Percentiles rank a stretch among this genome's conserved stretches.
Evolutionary conservation across 2,888 invertebrate species (phyloP).

Genomic region (Tanytarsus gracilentus): DNA sequence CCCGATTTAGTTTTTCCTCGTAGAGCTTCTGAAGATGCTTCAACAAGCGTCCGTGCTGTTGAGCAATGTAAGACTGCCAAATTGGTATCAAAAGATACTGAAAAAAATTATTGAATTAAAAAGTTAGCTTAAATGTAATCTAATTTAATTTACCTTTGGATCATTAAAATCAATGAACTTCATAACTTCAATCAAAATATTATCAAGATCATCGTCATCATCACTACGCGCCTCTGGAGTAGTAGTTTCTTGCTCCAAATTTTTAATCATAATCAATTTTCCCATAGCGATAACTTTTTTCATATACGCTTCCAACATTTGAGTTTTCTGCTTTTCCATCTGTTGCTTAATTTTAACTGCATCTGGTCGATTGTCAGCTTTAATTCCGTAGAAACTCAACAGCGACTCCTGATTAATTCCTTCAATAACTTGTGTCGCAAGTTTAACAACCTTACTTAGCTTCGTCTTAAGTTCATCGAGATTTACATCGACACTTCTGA

Average conservation of each 20-base stretch:
- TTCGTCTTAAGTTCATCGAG: constrained; percentile 43
- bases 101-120: constrained; percentile 27
- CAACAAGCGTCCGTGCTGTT: constrained; percentile 72
- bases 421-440: constrained; percentile 58
- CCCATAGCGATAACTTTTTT: constrained; percentile 66
- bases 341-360: constrained; percentile 75
- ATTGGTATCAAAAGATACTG: constrained; percentile 59
- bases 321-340: constrained; percentile 78
- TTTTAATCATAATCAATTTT: constrained; percentile 47
- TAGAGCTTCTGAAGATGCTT: constrained; percentile 65
- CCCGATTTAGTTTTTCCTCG: constrained; percentile 72
- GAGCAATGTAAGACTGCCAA: constrained; percentile 71
- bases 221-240: constrained; percentile 41
- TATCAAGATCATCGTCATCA: constrained; percentile 51
- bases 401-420: constrained; percentile 69
- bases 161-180: constrained; percentile 76
- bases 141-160: constrained; percentile 51
- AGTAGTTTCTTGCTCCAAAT: constrained; percentile 33
- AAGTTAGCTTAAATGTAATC: constrained; percentile 3
- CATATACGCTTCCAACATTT: constrained; percentile 69
- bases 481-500: constrained; percentile 42
- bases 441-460: constrained; percentile 49
- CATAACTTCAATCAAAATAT: constrained; percentile 58
- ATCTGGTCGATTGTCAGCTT: constrained; percentile 72
- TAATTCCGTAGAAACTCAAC: constrained; percentile 73